A percentile compares a stretch with the other conserved stretches of the same genome.
Evolutionary conservation across 2,113 vertebrate genomes (phyloP).

Genomic region (Lophochroa leadbeateri): DNA sequence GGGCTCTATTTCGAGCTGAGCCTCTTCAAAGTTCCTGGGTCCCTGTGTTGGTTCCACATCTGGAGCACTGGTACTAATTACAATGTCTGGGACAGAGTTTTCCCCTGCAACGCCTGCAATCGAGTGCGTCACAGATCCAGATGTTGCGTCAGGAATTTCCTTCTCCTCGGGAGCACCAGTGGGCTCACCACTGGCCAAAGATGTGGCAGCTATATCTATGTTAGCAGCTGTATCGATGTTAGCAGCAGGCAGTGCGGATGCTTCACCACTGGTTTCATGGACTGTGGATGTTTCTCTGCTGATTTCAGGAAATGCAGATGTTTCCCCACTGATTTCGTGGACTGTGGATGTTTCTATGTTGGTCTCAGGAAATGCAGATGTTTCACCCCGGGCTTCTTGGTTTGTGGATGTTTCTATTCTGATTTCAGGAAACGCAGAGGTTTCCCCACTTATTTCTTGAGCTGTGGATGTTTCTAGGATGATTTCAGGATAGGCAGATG

Average conservation of each 20-base stretch:
- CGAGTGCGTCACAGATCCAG: not conserved
- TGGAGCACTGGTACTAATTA: conserved; percentile 56
- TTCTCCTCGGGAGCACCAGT: conserved; percentile 50
- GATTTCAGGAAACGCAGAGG: not conserved
- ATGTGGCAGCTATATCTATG: conserved; percentile 38
- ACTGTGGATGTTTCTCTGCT: conserved; percentile 52
- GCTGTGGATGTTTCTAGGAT: conserved; percentile 46
- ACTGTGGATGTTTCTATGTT: conserved; percentile 6
- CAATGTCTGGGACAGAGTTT: conserved; percentile 20
- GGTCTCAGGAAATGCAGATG: not conserved
- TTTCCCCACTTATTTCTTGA: conserved; percentile 60
- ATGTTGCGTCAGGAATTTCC: conserved; percentile 40
- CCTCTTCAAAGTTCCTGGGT: conserved; percentile 58
- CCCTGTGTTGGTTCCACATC: conserved; percentile 56
- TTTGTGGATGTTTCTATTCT: conserved; percentile 41
- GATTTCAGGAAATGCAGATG: conserved; percentile 31
- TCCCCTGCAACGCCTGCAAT: conserved; percentile 38
- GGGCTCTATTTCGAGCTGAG: conserved; percentile 47
- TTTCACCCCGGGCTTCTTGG: conserved; percentile 61
- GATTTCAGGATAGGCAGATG: conserved; percentile 44
- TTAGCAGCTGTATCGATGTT: conserved; percentile 55
- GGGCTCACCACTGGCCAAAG: conserved; percentile 24
- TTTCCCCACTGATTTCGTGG: not conserved
- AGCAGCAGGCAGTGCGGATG: conserved; percentile 44
- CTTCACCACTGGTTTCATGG: conserved; percentile 43